Evolutionary conservation across 2,888 invertebrate species (phyloP).

Genomic region (Sarcophaga rosellei): DNA sequence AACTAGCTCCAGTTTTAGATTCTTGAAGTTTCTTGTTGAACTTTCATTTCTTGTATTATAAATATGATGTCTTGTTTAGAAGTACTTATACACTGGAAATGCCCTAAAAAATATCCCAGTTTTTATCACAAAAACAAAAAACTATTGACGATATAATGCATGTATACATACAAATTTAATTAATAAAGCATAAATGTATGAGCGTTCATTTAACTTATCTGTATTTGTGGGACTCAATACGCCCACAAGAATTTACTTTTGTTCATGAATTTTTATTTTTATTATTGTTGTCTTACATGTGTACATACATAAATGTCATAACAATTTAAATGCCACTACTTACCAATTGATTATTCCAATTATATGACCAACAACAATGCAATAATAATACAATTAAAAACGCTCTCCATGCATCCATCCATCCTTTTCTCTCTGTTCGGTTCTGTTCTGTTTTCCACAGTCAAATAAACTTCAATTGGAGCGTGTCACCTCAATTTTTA

Average conservation of each 20-base stretch:
- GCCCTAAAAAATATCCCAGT: too few relatives aligned
- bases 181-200: neutral
- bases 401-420: neutral
- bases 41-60: too few relatives aligned
- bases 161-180: neutral
- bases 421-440: neutral
- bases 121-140: too few relatives aligned
- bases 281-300: too few relatives aligned
- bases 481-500: too few relatives aligned
- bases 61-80: too few relatives aligned
- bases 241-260: neutral
- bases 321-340: constrained; percentile 9
- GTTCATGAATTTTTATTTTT: neutral
- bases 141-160: too few relatives aligned
- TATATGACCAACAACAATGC: constrained; percentile 7
- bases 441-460: neutral
- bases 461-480: neutral
- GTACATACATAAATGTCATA: constrained; percentile 2
- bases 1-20: too few relatives aligned
- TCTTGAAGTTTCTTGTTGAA: too few relatives aligned
- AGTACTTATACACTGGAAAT: too few relatives aligned
- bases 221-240: neutral
- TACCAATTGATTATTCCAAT: constrained; percentile 29
- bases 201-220: neutral
- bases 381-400: neutral